A percentile compares a stretch with the other conserved stretches of the same genome.
phyloP scores from a whole-genome alignment of 2,797 vertebrate species.

The Gephyroberyx darwinii region DNA sequence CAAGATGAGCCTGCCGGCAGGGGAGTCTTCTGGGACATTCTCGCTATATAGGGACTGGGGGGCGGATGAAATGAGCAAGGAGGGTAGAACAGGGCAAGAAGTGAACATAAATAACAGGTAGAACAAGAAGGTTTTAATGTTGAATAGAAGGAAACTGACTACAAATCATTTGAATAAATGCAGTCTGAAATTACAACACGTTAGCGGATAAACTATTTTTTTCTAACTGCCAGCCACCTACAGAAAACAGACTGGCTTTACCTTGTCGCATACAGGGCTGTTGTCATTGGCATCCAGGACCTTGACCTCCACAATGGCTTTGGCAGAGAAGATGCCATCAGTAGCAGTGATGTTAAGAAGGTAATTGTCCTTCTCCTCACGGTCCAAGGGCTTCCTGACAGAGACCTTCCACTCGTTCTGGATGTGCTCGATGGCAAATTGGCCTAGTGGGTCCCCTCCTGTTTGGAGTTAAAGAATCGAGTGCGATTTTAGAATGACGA shows the following conservation, averaged over 20 bases:
- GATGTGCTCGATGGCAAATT: constrained; percentile 93
- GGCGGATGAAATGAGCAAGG: neutral
- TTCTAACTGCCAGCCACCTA: constrained; percentile 8
- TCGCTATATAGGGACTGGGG: constrained; percentile 89
- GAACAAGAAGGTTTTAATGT: constrained; percentile 20
- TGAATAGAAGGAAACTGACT: neutral
- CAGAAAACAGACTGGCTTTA: constrained; percentile 60
- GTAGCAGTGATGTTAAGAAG: constrained; percentile 96
- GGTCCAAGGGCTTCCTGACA: constrained; percentile 93
- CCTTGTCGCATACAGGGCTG: constrained; percentile 95
- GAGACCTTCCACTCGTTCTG: constrained; percentile 98
- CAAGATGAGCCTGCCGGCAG: constrained; percentile 88
- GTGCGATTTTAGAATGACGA: constrained; percentile 47
- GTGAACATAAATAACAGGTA: constrained; percentile 4
- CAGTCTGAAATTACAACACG: constrained; percentile 4
- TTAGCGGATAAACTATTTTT: constrained; percentile 5
- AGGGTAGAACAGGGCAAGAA: neutral
- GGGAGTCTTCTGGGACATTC: constrained; percentile 89
- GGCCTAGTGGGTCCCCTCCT: constrained; percentile 95
- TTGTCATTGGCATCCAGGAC: constrained; percentile 99
- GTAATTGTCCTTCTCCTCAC: constrained; percentile 94
- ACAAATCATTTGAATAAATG: neutral
- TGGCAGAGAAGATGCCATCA: constrained; percentile 93
- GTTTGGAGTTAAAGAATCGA: constrained; percentile 56
- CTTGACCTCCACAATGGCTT: constrained; percentile 96